Conservation (phyloP, 2,113 vertebrate genomes). For the Misgurnus anguillicaudatus region DNA sequence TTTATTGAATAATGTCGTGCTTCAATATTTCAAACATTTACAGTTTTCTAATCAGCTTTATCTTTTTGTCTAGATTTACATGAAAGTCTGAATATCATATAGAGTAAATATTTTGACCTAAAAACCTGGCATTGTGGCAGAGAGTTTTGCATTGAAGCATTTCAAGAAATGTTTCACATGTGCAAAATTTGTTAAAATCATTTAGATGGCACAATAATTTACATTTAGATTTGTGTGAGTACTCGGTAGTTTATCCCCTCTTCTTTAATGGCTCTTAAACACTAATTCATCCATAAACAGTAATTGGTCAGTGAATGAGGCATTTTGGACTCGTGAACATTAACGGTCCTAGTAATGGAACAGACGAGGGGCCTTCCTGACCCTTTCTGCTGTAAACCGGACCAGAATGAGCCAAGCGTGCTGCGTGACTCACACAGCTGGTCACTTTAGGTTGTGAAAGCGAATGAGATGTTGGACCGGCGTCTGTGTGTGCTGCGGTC, state of each 20-base stretch:
- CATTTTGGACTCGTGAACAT: slow-evolving; percentile 4
- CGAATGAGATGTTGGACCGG: neutral
- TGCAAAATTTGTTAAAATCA: neutral
- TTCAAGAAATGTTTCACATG: too few relatives aligned
- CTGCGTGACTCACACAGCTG: slow-evolving; percentile 26
- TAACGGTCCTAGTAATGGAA: slow-evolving; percentile 12
- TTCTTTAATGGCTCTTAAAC: neutral
- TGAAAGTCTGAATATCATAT: too few relatives aligned
- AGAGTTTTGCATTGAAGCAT: too few relatives aligned
- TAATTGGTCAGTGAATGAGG: slow-evolving; percentile 40
- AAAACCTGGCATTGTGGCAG: too few relatives aligned
- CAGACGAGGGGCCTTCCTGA: neutral
- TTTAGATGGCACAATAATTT: too few relatives aligned
- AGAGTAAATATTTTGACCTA: too few relatives aligned
- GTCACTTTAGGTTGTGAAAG: neutral
- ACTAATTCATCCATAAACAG: slow-evolving; percentile 20
- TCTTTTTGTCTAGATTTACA: too few relatives aligned
- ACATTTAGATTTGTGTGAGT: too few relatives aligned
- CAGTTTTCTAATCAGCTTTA: too few relatives aligned
- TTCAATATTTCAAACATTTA: too few relatives aligned
- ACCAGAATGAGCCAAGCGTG: slow-evolving; percentile 9
- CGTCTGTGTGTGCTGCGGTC: neutral
- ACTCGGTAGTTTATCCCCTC: neutral
- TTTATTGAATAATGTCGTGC: too few relatives aligned
- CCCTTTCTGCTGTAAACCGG: slow-evolving; percentile 17